Evolutionary conservation across 2,888 invertebrate genomes (phyloP).

Genomic region (Tetragonisca angustula): DNA sequence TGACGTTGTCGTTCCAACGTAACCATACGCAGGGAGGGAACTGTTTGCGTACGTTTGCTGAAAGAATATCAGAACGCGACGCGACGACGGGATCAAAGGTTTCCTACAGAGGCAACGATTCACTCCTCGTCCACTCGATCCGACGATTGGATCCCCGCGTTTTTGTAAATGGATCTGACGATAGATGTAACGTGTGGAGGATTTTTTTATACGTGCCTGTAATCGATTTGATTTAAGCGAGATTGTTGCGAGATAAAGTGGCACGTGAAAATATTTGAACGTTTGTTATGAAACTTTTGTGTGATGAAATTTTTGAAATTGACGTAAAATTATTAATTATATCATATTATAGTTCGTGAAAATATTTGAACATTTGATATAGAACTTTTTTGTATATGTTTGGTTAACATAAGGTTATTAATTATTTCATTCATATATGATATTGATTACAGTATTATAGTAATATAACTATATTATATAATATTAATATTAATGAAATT

Average conservation of each 20-base stretch:
- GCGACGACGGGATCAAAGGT: neutral
- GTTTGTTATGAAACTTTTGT: too few relatives aligned
- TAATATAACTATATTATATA: too few relatives aligned
- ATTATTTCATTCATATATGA: too few relatives aligned
- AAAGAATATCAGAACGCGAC: neutral
- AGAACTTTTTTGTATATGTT: too few relatives aligned
- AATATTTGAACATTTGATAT: too few relatives aligned
- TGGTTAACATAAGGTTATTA: too few relatives aligned
- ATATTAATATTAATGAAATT: too few relatives aligned
- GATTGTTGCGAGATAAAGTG: neutral
- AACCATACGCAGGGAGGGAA: conserved; percentile 10
- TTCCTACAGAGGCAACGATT: neutral
- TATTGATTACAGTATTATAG: too few relatives aligned
- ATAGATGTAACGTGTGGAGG: neutral
- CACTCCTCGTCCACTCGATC: conserved; percentile 15
- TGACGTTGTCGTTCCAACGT: neutral
- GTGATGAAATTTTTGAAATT: too few relatives aligned
- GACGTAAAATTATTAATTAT: too few relatives aligned
- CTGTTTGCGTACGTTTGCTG: conserved; percentile 20
- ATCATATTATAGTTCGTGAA: too few relatives aligned
- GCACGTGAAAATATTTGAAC: neutral
- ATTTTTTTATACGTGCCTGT: neutral
- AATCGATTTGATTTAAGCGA: neutral
- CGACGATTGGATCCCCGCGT: neutral
- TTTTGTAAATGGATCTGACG: neutral